phyloP scores from a whole-genome alignment of 1,140 invertebrate species.

The Neelides sp. region DNA sequence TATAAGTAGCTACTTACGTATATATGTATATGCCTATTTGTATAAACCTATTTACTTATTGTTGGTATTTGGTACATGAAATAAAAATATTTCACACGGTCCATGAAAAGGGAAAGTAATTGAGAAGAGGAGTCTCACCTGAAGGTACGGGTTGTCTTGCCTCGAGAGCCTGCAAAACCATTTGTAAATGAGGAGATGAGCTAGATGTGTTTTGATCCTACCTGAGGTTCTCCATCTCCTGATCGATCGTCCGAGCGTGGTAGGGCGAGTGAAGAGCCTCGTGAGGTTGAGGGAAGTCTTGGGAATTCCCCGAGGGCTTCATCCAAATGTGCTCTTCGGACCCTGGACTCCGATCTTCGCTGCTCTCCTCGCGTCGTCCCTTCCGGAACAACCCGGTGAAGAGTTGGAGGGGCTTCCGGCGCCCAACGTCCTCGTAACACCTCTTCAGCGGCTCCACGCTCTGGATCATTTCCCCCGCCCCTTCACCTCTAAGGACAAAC shows the following conservation, averaged over 20 bases:
- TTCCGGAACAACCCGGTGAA: constrained; percentile 28
- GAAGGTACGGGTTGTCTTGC: constrained; percentile 30
- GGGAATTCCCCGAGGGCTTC: constrained; percentile 2
- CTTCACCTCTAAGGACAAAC: background rate
- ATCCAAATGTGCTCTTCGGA: background rate
- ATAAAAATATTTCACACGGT: too few species aligned
- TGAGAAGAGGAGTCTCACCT: too few species aligned
- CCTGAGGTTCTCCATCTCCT: constrained; percentile 30
- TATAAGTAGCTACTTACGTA: too few species aligned
- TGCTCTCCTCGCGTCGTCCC: constrained; percentile 10
- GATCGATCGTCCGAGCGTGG: constrained; percentile 30
- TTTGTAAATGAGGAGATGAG: too few species aligned
- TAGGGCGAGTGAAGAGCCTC: constrained; percentile 30
- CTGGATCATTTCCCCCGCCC: constrained; percentile 5
- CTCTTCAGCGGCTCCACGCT: too few species aligned
- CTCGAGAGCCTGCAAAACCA: constrained; percentile 26
- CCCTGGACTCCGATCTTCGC: background rate
- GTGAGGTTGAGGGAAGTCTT: constrained; percentile 18
- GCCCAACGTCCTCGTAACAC: too few species aligned
- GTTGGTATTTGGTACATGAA: too few species aligned
- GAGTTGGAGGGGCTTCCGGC: constrained; percentile 26
- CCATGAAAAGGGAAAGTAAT: too few species aligned
- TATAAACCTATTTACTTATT: too few species aligned
- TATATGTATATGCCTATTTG: too few species aligned
- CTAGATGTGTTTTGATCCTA: too few species aligned